Conservation (phyloP, 2,113 vertebrate genomes). For the Heterochromis multidens region DNA sequence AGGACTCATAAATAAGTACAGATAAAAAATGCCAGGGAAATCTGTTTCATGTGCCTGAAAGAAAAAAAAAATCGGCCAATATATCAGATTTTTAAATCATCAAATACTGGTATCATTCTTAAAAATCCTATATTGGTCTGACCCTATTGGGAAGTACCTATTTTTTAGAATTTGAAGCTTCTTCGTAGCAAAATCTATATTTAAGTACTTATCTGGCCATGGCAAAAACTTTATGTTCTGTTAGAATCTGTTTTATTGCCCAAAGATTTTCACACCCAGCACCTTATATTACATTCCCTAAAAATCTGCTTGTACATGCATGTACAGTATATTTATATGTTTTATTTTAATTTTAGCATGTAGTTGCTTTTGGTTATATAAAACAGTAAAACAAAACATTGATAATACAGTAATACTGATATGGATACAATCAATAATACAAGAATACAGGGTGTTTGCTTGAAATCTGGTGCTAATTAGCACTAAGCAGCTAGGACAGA, state of each 20-base stretch:
- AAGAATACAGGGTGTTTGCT: not conserved
- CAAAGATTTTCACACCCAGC: accelerated
- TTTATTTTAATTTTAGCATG: not conserved
- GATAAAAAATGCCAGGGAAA: no score
- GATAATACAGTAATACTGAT: not conserved
- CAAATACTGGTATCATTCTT: not conserved
- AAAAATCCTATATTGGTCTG: not conserved
- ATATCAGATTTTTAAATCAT: not conserved
- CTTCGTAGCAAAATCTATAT: not conserved
- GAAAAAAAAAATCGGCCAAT: not conserved
- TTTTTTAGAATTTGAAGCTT: not conserved
- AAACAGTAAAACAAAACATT: not conserved
- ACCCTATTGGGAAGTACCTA: not conserved
- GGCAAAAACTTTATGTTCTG: accelerated
- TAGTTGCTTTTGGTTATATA: not conserved
- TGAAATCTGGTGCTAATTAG: not conserved
- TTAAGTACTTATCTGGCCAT: not conserved
- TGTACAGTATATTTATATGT: not conserved
- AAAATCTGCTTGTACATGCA: not conserved
- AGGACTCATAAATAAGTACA: not conserved
- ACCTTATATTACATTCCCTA: not conserved
- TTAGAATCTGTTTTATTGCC: not conserved
- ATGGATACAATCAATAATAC: not conserved
- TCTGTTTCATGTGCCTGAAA: no score
- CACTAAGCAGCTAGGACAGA: not conserved